Evolutionary conservation across 2,888 invertebrate genomes (phyloP).

Genomic region (Hemithea aestivaria): DNA sequence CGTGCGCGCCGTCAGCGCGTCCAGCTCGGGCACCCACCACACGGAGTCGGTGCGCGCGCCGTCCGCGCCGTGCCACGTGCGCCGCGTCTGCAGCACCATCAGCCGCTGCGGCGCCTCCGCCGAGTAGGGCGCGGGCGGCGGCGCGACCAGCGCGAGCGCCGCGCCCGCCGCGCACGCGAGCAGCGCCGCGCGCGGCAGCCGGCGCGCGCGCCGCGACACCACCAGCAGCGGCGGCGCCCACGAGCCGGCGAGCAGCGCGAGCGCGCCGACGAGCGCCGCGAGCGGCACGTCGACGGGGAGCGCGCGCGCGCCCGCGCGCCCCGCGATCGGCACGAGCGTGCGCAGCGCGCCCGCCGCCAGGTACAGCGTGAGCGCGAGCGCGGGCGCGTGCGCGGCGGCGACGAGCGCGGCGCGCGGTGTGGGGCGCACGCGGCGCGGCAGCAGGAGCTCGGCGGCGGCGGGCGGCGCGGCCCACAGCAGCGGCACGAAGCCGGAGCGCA

Average conservation of each 20-base stretch:
- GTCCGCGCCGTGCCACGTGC: slow-evolving; percentile 77
- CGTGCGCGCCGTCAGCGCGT: too few relatives aligned
- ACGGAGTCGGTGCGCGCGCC: slow-evolving; percentile 58
- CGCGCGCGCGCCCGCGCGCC: slow-evolving; percentile 84
- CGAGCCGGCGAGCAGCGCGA: slow-evolving; percentile 57
- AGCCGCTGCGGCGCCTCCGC: slow-evolving; percentile 82
- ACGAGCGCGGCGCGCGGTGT: slow-evolving; percentile 80
- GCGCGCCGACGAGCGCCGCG: slow-evolving; percentile 47
- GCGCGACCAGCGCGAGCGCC: slow-evolving; percentile 42
- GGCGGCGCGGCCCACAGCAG: slow-evolving; percentile 82
- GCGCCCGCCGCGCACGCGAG: slow-evolving; percentile 19
- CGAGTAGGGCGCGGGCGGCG: slow-evolving; percentile 79
- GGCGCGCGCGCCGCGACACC: slow-evolving; percentile 34
- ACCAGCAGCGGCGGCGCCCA: slow-evolving; percentile 55
- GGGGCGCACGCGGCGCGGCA: slow-evolving; percentile 76
- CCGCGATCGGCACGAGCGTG: slow-evolving; percentile 90
- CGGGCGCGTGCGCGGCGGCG: slow-evolving; percentile 58
- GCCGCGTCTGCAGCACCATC: slow-evolving; percentile 82
- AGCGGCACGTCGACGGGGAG: slow-evolving; percentile 83
- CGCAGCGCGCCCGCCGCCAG: slow-evolving; percentile 83
- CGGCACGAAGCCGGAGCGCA: slow-evolving; percentile 84
- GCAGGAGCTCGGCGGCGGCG: slow-evolving; percentile 62
- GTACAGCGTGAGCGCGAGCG: slow-evolving; percentile 84
- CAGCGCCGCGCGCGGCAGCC: slow-evolving; percentile 13
- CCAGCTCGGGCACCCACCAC: too few relatives aligned